Base-by-base conservation (phyloP, 1,140 invertebrate species). In the Colletes gigas region DNA sequence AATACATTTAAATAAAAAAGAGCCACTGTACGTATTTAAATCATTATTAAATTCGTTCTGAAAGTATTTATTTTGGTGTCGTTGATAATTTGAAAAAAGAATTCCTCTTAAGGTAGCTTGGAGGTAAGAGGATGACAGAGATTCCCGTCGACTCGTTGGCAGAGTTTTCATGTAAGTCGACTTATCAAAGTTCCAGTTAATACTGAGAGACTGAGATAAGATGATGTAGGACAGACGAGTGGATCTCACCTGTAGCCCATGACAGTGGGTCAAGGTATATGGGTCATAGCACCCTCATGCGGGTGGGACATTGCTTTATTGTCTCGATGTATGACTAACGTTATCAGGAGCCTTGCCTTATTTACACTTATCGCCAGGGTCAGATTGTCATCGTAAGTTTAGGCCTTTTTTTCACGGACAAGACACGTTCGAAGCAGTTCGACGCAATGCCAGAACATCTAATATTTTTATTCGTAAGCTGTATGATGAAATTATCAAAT, bases 251-350 rank as follows among this genome's bases (percentile, higher is more conserved):
- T 91, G 90, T 91, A 89, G 90, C 88, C 84, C 57, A 73, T 83
- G 78, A 90, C 89, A 92, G 89, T 91, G 79, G 90, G 92, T 92
- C 92, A 93, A 93, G 92, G 92, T 93, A 93, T 93, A 89, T 93
- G 69, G 91, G 90, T 89, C 89, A 92, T 80, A 83, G 82, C 88
- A 91, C 92, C 92, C 92, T 92, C 92, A 93, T 93, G 92, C 92
- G 92, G 92, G 92, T 82, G 71, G 81, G 87, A 78, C 88, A 89
- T 89, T 85, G 83, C 81, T 88, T 90, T 84, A 88, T 90, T 90
- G 87, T 89, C 84, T 89, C 83, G 65, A 81, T 67, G 65, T 83
- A 81, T 89, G 76, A 83, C 81, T 86, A 84, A 86, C 65, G 74
- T 90, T 90, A 91, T 91, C 89, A 81, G 44, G 63, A 90, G 78